Evolutionary conservation across 2,797 vertebrate species (phyloP).

Genomic region (Corythornis leucogaster): DNA sequence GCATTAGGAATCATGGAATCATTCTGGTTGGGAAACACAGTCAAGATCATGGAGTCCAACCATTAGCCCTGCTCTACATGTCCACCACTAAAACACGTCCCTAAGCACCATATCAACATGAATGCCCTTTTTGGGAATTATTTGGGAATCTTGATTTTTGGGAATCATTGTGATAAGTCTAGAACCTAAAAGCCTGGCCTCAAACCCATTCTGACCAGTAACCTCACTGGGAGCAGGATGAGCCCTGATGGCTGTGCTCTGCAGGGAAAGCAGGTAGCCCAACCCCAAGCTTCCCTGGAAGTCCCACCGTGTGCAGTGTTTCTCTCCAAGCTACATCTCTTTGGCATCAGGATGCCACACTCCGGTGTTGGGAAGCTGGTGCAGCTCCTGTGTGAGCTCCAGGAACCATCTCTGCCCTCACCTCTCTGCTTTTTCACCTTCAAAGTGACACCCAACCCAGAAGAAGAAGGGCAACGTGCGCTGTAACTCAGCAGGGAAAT

Average conservation of each 20-base stretch:
- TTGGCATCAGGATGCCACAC: not conserved
- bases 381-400: not conserved
- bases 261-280: too few species aligned
- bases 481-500: conserved; percentile 31
- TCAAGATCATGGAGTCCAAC: too few species aligned
- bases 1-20: too few species aligned
- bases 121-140: too few species aligned
- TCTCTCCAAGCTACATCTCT: not conserved
- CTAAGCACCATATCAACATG: too few species aligned
- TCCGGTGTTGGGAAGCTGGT: not conserved
- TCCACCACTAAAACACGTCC: too few species aligned
- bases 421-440: not conserved
- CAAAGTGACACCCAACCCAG: not conserved
- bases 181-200: not conserved
- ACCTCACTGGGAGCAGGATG: not conserved
- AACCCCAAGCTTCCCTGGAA: too few species aligned
- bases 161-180: not conserved
- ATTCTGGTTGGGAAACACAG: too few species aligned
- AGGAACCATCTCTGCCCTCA: not conserved
- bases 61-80: too few species aligned
- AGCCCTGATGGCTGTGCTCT: not conserved
- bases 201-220: not conserved
- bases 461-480: not conserved
- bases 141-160: too few species aligned
- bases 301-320: not conserved